Evolutionary conservation across 2,888 invertebrate species (phyloP).

Genomic region (Slavum lentiscoides): DNA sequence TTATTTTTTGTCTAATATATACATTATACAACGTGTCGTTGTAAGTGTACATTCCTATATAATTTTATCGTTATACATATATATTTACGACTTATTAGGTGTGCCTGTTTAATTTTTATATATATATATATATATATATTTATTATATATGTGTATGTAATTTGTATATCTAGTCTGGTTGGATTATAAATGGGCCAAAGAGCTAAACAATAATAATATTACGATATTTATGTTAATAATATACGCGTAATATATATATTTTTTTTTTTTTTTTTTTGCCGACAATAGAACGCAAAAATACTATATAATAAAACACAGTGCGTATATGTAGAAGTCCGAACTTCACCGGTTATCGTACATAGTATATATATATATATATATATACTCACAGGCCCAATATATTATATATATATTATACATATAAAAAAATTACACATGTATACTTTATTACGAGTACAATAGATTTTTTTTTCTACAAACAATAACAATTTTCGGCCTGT

Average conservation of each 20-base stretch:
- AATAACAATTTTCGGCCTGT: constrained; percentile 42
- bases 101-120: constrained; percentile 44
- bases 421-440: too few species aligned
- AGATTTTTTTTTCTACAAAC: background rate
- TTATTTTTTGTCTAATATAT: constrained; percentile 1
- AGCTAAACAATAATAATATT: constrained; percentile 30
- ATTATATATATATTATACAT: background rate
- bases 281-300: constrained; percentile 14
- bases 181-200: constrained; percentile 48
- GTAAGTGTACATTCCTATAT: constrained; percentile 51
- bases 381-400: too few species aligned
- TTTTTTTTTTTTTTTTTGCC: constrained; percentile 35
- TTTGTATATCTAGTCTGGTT: constrained; percentile 52
- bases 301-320: too few species aligned
- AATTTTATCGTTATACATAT: constrained; percentile 35
- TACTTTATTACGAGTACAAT: background rate
- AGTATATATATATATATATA: background rate
- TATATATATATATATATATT: too few species aligned
- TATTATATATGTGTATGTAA: constrained; percentile 22
- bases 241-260: constrained; percentile 2
- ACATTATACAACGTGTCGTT: background rate
- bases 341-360: constrained; percentile 16
- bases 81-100: constrained; percentile 51
- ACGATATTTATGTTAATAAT: constrained; percentile 8
- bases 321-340: background rate